A percentile compares a stretch with the other conserved stretches of the same genome.
Conservation (phyloP, 2,113 vertebrate species). For the Rhea americana region DNA sequence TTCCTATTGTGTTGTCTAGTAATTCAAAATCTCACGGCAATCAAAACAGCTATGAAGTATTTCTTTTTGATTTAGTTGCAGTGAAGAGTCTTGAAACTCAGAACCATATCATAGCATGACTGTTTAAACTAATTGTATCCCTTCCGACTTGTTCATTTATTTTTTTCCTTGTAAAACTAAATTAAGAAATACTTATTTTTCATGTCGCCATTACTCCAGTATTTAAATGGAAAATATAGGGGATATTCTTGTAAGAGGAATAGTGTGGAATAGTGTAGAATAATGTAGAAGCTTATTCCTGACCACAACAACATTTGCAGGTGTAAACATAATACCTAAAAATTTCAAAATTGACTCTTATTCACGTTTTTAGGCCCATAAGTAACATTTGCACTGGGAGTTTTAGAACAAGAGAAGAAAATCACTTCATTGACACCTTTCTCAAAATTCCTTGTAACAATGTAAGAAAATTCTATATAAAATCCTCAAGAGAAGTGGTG, state of each 20-base stretch:
- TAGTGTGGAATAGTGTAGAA: not conserved
- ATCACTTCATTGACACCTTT: not conserved
- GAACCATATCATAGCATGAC: not conserved
- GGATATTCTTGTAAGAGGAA: not conserved
- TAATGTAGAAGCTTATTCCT: not conserved
- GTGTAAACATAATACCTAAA: not conserved
- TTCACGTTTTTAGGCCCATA: slow-evolving; percentile 2
- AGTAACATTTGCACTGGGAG: not conserved
- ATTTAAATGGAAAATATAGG: not conserved
- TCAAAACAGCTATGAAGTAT: not conserved
- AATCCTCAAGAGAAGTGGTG: slow-evolving; percentile 29
- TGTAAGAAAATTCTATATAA: not conserved
- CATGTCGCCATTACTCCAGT: not conserved
- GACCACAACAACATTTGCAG: not conserved
- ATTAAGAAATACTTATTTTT: not conserved
- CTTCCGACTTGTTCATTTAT: not conserved
- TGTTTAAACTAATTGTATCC: not conserved
- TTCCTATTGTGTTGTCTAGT: not conserved
- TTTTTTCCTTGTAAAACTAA: not conserved
- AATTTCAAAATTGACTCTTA: not conserved
- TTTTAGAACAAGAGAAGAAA: slow-evolving; percentile 33
- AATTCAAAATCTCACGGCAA: not conserved
- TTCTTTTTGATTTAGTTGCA: not conserved
- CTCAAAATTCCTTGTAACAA: not conserved
- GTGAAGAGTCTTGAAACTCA: not conserved